These are phyloP conservation scores for Orientallactaga bullata DNA, from an alignment of 2,113 vertebrate species.

Conservation along the genomic window DNA sequence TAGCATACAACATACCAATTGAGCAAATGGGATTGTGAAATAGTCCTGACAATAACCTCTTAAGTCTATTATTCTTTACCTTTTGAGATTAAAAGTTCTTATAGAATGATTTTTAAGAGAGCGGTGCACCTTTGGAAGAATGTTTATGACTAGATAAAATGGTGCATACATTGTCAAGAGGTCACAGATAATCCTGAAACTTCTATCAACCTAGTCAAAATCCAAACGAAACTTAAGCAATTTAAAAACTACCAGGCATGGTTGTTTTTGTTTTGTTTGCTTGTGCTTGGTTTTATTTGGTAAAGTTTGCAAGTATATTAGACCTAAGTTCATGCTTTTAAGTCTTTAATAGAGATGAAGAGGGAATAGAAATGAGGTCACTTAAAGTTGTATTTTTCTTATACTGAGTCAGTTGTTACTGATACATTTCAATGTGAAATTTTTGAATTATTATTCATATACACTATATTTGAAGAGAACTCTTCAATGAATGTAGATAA, in stretches of 20 bases:
- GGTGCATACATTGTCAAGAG: not conserved
- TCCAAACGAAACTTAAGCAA: not conserved
- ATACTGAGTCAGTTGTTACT: slow-evolving; percentile 22
- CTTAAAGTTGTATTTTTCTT: slow-evolving; percentile 52
- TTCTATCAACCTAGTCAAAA: slow-evolving; percentile 18
- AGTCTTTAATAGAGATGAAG: slow-evolving; percentile 4
- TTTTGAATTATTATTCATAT: slow-evolving; percentile 28
- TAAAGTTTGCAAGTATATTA: slow-evolving; percentile 33
- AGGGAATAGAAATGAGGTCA: not conserved
- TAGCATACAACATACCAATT: not conserved
- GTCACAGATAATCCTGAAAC: not conserved
- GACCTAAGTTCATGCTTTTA: slow-evolving; percentile 53
- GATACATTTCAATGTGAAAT: slow-evolving; percentile 57
- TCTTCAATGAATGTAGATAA: slow-evolving; percentile 32
- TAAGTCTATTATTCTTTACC: slow-evolving; percentile 24
- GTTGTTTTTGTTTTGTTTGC: not conserved
- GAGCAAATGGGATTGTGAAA: not conserved
- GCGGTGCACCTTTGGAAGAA: not conserved
- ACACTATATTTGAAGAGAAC: slow-evolving; percentile 47
- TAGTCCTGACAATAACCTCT: not conserved
- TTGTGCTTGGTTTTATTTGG: slow-evolving; percentile 50
- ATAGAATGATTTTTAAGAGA: slow-evolving; percentile 38
- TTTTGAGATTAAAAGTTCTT: slow-evolving; percentile 51
- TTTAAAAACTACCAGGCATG: not conserved
- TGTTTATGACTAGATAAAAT: not conserved